These are phyloP conservation scores for Charina bottae DNA, from an alignment of 2,113 vertebrate genomes.

Conservation along the genomic window DNA sequence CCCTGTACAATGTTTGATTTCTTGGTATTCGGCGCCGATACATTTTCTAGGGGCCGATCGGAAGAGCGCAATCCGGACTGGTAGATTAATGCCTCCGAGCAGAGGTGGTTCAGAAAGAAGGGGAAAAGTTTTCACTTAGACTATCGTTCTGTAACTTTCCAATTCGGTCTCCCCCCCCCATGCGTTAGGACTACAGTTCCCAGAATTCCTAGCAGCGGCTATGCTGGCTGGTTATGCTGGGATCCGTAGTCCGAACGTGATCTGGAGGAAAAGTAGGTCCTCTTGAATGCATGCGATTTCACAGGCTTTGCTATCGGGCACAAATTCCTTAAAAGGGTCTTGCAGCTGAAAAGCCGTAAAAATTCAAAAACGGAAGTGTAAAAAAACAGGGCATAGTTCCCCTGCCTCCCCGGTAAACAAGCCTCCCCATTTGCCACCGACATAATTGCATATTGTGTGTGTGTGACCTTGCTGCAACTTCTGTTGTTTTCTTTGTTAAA, in stretches of 20 bases:
- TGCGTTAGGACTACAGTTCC: neutral
- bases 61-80: neutral
- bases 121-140: no score
- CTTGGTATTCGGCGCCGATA: neutral
- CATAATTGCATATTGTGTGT: neutral
- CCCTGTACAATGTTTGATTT: neutral
- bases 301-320: neutral
- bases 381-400: neutral
- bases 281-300: neutral
- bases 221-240: neutral
- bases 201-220: neutral
- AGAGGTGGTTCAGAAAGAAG: no score
- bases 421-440: neutral
- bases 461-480: neutral
- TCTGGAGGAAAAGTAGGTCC: neutral
- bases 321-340: neutral
- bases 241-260: neutral
- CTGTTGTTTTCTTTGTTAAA: neutral
- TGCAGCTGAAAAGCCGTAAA: neutral
- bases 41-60: no score
- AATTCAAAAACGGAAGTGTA: neutral
- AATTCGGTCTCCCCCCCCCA: neutral
- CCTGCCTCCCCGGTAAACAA: neutral
- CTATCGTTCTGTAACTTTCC: neutral
- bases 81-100: neutral